phyloP scores from a whole-genome alignment of 2,113 vertebrate species.

The Nesogale talazaci region DNA sequence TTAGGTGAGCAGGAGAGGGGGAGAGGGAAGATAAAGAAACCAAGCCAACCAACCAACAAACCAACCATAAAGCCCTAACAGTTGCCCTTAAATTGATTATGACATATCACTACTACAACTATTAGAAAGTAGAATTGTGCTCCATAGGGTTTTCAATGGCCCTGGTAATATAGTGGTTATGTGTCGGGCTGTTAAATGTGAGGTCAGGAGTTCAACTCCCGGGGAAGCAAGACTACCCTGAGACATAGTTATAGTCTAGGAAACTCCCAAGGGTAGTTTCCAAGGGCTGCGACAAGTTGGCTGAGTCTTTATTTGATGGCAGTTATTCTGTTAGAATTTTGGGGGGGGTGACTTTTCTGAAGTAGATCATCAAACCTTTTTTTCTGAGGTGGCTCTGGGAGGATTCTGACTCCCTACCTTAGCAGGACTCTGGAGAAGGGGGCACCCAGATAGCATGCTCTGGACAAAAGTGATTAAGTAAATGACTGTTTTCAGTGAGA shows the following conservation, averaged over 20 bases:
- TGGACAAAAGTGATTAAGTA: constrained; percentile 18
- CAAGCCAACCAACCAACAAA: background rate
- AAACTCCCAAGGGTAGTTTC: too few relatives aligned
- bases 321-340: too few relatives aligned
- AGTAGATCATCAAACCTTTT: background rate
- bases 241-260: too few relatives aligned
- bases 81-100: background rate
- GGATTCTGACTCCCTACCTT: background rate
- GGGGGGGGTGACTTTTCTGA: background rate
- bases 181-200: too few relatives aligned
- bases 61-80: background rate
- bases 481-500: background rate
- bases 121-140: background rate
- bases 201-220: too few relatives aligned
- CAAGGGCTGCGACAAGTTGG: too few relatives aligned
- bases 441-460: background rate
- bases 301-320: too few relatives aligned
- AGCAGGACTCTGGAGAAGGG: background rate
- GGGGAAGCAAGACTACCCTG: background rate
- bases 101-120: background rate
- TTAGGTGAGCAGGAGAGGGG: background rate
- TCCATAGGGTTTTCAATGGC: background rate
- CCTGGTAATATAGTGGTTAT: too few relatives aligned
- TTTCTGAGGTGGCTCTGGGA: background rate
- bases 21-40: too few relatives aligned